These are phyloP conservation scores for Hydrolagus affinis DNA, from an alignment of 2,113 vertebrate species.

Conservation along the genomic window DNA sequence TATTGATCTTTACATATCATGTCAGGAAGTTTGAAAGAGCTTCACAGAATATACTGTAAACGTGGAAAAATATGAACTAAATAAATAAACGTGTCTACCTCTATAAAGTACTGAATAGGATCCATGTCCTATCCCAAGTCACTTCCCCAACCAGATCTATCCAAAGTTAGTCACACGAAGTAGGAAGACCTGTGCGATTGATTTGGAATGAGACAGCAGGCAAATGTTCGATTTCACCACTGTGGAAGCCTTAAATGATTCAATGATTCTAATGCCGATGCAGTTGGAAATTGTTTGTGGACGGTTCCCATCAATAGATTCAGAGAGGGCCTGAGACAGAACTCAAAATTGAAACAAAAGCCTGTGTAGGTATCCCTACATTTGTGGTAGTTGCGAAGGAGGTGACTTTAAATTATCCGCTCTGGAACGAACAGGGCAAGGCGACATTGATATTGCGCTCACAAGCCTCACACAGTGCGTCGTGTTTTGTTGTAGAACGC, in stretches of 20 bases:
- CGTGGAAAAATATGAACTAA: too few species aligned
- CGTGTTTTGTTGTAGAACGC: constrained; percentile 10
- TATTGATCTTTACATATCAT: too few species aligned
- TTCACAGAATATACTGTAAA: too few species aligned
- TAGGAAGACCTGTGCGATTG: background rate
- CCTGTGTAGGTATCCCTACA: background rate
- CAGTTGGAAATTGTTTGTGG: background rate
- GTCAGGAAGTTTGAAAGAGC: too few species aligned
- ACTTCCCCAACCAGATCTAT: background rate
- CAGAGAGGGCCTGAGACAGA: constrained; percentile 19
- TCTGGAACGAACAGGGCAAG: background rate
- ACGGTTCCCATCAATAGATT: constrained; percentile 4
- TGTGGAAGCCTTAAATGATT: background rate
- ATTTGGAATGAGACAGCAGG: constrained; percentile 3
- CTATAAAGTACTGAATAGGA: background rate
- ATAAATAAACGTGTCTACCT: too few species aligned
- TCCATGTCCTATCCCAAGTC: background rate
- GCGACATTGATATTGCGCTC: background rate
- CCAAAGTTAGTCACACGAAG: background rate
- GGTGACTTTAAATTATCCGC: constrained; percentile 11
- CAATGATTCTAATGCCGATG: background rate
- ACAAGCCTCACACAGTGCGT: background rate
- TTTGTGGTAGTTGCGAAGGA: background rate
- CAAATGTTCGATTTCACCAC: background rate
- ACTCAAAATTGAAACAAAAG: background rate